Conservation (phyloP, 2,888 invertebrate genomes). For the Xanthorhoe spadicearia region DNA sequence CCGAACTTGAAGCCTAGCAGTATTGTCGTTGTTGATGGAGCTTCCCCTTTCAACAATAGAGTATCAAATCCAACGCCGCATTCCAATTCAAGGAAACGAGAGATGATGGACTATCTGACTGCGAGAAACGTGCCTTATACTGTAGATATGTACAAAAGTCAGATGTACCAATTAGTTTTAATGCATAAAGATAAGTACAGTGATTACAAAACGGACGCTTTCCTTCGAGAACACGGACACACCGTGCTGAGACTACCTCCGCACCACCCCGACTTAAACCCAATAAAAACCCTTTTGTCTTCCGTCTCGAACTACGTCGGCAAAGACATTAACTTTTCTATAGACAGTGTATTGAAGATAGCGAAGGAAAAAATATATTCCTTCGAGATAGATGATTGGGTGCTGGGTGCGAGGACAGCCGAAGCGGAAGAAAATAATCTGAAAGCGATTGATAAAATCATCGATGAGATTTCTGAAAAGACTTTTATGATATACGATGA, state of each 20-base stretch:
- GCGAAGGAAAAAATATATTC: conserved; percentile 49
- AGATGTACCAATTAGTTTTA: conserved; percentile 50
- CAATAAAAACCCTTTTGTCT: conserved; percentile 44
- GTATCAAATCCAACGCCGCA: conserved; percentile 49
- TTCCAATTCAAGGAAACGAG: conserved; percentile 50
- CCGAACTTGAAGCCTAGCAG: conserved; percentile 50
- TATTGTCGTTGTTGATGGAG: conserved; percentile 51
- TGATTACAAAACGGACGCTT: conserved; percentile 50
- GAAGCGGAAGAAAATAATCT: conserved; percentile 52
- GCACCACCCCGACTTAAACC: conserved; percentile 50
- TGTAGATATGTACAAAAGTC: conserved; percentile 51
- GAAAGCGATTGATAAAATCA: conserved; percentile 50
- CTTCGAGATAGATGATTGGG: conserved; percentile 47
- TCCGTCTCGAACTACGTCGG: conserved; percentile 48
- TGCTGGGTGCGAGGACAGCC: conserved; percentile 41
- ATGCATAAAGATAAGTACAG: conserved; percentile 49
- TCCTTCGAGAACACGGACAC: conserved; percentile 48
- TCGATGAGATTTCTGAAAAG: conserved; percentile 52
- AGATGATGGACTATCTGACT: conserved; percentile 53
- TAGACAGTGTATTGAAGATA: conserved; percentile 50
- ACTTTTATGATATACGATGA: conserved; percentile 47
- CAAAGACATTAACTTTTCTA: conserved; percentile 43
- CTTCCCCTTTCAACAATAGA: conserved; percentile 49
- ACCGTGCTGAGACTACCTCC: conserved; percentile 47
- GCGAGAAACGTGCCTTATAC: conserved; percentile 50